Conservation (phyloP, 1,140 invertebrate genomes). For the Macrobrachium rosenbergii region DNA sequence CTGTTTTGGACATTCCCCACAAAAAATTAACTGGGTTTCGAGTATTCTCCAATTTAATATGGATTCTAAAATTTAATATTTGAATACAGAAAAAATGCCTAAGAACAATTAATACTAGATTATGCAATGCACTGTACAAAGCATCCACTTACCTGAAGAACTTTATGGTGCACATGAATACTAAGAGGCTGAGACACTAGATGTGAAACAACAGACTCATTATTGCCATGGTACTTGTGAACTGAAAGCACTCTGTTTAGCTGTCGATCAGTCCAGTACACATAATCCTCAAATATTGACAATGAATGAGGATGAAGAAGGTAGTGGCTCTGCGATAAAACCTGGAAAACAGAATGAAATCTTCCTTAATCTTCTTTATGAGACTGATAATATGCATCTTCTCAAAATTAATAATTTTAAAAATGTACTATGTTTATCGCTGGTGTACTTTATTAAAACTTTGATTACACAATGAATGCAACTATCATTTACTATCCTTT, state of each 20-base stretch:
- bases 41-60: too few relatives aligned
- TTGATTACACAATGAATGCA: too few relatives aligned
- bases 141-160: constrained; percentile 82
- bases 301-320: constrained; percentile 95
- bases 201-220: constrained; percentile 94
- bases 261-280: constrained; percentile 98
- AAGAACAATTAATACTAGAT: neutral
- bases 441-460: neutral
- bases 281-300: constrained; percentile 83
- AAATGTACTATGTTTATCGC: too few relatives aligned
- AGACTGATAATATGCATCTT: too few relatives aligned
- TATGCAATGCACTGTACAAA: constrained; percentile 69
- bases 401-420: too few relatives aligned
- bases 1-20: too few relatives aligned
- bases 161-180: constrained; percentile 94
- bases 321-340: constrained; percentile 89
- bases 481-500: constrained; percentile 3
- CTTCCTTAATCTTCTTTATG: too few relatives aligned
- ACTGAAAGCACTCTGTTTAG: constrained; percentile 81
- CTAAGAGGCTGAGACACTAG: constrained; percentile 94
- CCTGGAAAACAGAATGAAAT: constrained; percentile 68
- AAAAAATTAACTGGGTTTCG: too few relatives aligned
- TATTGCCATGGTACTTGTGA: constrained; percentile 90
- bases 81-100: neutral
- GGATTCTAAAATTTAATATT: too few relatives aligned